phyloP scores from a whole-genome alignment of 2,888 invertebrate genomes.

The Xestoiulus laeticollis region DNA sequence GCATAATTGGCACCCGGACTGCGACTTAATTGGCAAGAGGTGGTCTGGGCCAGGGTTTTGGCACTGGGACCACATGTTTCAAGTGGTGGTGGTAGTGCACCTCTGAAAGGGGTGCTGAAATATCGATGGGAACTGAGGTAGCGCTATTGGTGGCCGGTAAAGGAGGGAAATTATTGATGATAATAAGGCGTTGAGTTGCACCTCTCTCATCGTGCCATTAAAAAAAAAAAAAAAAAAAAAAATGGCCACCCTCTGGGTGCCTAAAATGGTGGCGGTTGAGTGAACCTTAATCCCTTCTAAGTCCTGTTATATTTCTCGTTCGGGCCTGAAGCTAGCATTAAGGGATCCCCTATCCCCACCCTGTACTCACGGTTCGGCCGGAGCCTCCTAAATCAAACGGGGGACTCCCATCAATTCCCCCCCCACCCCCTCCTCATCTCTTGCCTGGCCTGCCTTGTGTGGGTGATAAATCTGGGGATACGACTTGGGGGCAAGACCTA shows the following conservation, averaged over 20 bases:
- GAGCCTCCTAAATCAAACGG: slow-evolving; percentile 26
- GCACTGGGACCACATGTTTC: neutral
- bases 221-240: neutral
- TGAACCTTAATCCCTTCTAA: slow-evolving; percentile 12
- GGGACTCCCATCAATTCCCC: slow-evolving; percentile 26
- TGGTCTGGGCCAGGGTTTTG: neutral
- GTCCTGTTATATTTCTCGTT: slow-evolving; percentile 3
- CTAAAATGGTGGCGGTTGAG: slow-evolving; percentile 26
- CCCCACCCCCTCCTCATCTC: slow-evolving; percentile 3
- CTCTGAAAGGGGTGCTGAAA: slow-evolving; percentile 12
- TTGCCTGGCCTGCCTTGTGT: neutral
- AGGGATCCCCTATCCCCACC: neutral
- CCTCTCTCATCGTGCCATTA: neutral
- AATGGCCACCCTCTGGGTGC: slow-evolving; percentile 2
- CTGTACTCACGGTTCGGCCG: neutral
- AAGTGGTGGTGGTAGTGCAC: neutral
- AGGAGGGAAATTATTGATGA: slow-evolving; percentile 12
- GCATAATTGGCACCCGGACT: slow-evolving; percentile 12
- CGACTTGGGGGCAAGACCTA: neutral
- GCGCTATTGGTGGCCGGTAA: slow-evolving; percentile 11
- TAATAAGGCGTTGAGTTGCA: slow-evolving; percentile 19
- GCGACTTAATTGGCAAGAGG: slow-evolving; percentile 6
- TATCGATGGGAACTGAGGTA: slow-evolving; percentile 19
- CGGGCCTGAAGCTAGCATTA: neutral
- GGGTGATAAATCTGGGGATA: neutral